phyloP scores from a whole-genome alignment of 2,113 vertebrate genomes.

The Sprattus sprattus region DNA sequence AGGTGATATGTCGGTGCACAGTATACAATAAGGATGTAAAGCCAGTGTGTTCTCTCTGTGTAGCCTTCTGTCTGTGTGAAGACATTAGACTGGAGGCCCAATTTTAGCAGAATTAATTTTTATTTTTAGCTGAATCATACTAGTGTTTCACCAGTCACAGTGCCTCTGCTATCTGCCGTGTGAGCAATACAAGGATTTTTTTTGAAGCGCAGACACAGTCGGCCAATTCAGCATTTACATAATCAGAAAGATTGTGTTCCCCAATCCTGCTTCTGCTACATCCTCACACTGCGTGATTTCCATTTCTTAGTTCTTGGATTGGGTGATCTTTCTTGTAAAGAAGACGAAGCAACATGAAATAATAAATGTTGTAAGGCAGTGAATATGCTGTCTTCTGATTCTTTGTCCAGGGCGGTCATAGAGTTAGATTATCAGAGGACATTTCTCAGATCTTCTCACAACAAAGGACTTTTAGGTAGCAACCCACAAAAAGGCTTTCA shows the following conservation, averaged over 20 bases:
- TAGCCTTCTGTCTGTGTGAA: not conserved
- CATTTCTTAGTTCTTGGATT: too few species aligned
- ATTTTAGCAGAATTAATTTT: not conserved
- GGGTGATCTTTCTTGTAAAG: too few species aligned
- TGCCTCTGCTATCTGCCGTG: not conserved
- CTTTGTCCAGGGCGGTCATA: too few species aligned
- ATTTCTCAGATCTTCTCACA: too few species aligned
- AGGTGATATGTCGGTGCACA: not conserved
- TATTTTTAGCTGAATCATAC: not conserved
- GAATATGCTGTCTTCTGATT: too few species aligned
- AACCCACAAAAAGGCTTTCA: too few species aligned
- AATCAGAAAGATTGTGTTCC: not conserved
- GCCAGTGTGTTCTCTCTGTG: not conserved
- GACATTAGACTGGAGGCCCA: not conserved
- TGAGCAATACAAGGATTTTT: not conserved
- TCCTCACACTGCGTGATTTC: not conserved
- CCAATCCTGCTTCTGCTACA: not conserved
- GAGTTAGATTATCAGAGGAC: too few species aligned
- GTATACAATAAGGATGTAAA: not conserved
- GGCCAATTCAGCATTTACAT: not conserved
- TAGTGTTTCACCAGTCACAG: too few species aligned
- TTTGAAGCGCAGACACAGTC: too few species aligned
- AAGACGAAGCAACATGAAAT: too few species aligned
- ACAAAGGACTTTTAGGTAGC: too few species aligned
- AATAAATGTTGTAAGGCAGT: too few species aligned